phyloP scores from a whole-genome alignment of 2,113 vertebrate species.

The Agapornis roseicollis region DNA sequence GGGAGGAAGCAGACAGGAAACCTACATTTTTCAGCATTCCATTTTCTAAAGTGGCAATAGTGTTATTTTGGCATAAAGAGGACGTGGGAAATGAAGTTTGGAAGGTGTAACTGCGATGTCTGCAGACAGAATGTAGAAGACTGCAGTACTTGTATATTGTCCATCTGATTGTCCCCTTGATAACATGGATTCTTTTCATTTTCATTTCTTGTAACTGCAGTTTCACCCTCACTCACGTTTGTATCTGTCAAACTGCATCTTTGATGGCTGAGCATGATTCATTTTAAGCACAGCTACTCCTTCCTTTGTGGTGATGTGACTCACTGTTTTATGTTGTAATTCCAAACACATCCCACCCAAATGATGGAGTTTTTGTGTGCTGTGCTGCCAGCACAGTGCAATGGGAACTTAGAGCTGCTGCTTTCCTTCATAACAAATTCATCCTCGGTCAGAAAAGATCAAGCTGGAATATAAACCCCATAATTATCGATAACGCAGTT shows the following conservation, averaged over 20 bases:
- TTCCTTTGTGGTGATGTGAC: background rate
- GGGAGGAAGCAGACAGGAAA: background rate
- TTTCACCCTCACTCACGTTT: background rate
- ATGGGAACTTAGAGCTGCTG: background rate
- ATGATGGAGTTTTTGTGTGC: background rate
- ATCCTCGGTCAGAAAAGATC: background rate
- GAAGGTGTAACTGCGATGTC: background rate
- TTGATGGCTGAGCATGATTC: background rate
- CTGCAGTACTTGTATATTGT: background rate
- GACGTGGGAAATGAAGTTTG: rapidly evolving
- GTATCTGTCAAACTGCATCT: background rate
- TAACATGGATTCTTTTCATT: background rate
- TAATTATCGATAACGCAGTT: background rate
- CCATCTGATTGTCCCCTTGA: background rate
- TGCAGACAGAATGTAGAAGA: background rate
- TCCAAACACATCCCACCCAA: background rate
- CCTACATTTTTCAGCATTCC: rapidly evolving
- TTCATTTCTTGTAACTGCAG: background rate
- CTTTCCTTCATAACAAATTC: background rate
- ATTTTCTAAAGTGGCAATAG: background rate
- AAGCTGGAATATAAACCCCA: background rate
- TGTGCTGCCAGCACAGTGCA: background rate
- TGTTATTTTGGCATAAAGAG: background rate
- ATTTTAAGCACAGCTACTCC: background rate
- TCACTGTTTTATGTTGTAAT: background rate